Evolutionary conservation across 2,888 invertebrate genomes (phyloP), one percentile per base, ranked within the genome.

Genomic region (Hirtodrosophila cameraria): DNA sequence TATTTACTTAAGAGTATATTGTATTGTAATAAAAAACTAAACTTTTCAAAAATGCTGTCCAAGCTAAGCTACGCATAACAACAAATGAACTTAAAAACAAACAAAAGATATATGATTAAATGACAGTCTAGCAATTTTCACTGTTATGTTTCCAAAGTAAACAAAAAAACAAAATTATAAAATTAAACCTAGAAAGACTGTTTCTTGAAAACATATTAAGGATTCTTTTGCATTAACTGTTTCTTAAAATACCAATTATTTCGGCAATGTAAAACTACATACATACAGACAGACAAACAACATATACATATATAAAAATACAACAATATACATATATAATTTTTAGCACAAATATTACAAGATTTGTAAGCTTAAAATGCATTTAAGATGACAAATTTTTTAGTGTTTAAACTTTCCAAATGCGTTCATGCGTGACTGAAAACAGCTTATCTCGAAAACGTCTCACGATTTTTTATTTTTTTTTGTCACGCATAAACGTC

Each of bases 141-240:
- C 42, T 64, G 61, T 64, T 75, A 79, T 72, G 64, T 79, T 82
- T 71, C 31, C 38, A 73, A 70, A 61, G 62, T 72, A 54, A 82
- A 72, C 60, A 76, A 74, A 73, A 70, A 58, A 27, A 45, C n/a
- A n/a, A 41, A 53, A 8, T 31, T 18, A 45, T 23, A 49, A 42
- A 58, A 30, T 68, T 84, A 86, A 81, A 85, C 86, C 18, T 38
- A 46, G 48, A 46, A 28, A 59, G 58, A 60, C 58, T 59, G 58
- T 59, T 59, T 59, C 58, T 59, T 39, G 49, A 73, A 64, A 57
- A 67, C 67, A 35, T 50, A 50, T 52, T 67, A 48, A 30, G 48
- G 18, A 60, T 67, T 53, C 48, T 42, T 49, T n/a, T 48, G 23
- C 16, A 18, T 48, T 48, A 60, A 59, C 66, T 42, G 20, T 49